Conservation (phyloP, 2,888 invertebrate genomes). For the Cephonodes hylas region DNA sequence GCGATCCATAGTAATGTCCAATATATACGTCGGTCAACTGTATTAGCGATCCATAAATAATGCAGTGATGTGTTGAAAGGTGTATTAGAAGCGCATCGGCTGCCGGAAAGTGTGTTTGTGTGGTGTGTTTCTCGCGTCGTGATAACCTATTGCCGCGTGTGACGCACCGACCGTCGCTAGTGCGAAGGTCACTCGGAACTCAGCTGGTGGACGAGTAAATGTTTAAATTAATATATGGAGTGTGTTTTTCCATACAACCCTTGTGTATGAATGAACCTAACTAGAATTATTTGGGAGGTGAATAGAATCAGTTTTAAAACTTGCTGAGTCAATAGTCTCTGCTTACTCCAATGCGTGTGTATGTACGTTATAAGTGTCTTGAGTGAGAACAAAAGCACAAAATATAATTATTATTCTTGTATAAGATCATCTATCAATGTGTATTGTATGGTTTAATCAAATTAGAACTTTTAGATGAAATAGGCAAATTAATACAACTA, state of each 20-base stretch:
- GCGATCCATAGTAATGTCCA: not conserved
- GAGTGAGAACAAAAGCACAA: not conserved
- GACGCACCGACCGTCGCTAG: not conserved
- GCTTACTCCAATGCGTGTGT: too few relatives aligned
- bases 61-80: not conserved
- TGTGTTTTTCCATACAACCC: not conserved
- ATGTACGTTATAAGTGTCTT: too few relatives aligned
- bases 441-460: too few relatives aligned
- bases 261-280: not conserved
- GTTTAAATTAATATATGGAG: not conserved
- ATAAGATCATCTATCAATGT: too few relatives aligned
- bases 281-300: too few relatives aligned
- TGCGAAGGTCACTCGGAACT: not conserved
- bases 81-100: not conserved
- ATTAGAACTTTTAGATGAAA: too few relatives aligned
- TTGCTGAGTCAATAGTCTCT: too few relatives aligned
- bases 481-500: too few relatives aligned
- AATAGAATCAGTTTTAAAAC: too few relatives aligned
- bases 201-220: not conserved
- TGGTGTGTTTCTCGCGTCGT: not conserved
- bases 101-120: not conserved
- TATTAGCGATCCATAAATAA: not conserved
- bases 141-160: conserved; percentile 6
- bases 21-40: not conserved
- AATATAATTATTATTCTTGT: too few relatives aligned